A percentile compares a stretch with the other conserved stretches of the same genome.
Conservation (phyloP, 2,888 invertebrate genomes). For the Melinaea menophilus region DNA sequence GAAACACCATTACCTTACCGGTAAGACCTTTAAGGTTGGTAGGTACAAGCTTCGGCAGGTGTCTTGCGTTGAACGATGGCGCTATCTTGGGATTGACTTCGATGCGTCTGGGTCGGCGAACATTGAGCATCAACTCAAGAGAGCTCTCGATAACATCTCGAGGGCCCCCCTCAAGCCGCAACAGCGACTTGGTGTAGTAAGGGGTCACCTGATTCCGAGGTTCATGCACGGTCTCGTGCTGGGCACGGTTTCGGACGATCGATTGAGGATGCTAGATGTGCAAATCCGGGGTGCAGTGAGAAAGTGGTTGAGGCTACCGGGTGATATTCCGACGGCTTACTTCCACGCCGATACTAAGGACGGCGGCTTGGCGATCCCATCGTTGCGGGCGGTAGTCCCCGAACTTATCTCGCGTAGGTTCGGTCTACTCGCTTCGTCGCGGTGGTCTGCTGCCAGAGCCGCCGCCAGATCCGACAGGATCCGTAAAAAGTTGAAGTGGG, state of each 20-base stretch:
- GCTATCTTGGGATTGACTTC: constrained; percentile 43
- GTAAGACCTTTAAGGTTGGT: background rate
- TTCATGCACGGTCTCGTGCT: too few species aligned
- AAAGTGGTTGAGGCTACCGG: constrained; percentile 41
- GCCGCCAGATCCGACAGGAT: constrained; percentile 32
- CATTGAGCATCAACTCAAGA: background rate
- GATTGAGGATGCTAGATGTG: constrained; percentile 42
- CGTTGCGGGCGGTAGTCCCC: background rate
- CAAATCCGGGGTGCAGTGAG: constrained; percentile 39
- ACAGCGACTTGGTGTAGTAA: too few species aligned
- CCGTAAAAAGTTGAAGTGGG: constrained; percentile 27
- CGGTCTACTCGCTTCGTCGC: constrained; percentile 31
- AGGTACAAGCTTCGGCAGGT: constrained; percentile 33
- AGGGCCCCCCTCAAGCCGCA: background rate
- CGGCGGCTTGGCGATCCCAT: constrained; percentile 16
- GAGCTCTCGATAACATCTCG: constrained; percentile 28
- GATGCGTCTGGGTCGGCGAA: constrained; percentile 33
- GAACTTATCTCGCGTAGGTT: constrained; percentile 22
- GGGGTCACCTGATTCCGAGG: too few species aligned
- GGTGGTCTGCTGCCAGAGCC: constrained; percentile 31
- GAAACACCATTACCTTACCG: background rate
- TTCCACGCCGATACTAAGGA: constrained; percentile 39
- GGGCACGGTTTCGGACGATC: too few species aligned
- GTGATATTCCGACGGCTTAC: constrained; percentile 37
- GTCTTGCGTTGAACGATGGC: constrained; percentile 37